These are phyloP conservation scores for Brevipalpus yothersi DNA, from an alignment of 1,140 invertebrate species.

Conservation along the genomic window DNA sequence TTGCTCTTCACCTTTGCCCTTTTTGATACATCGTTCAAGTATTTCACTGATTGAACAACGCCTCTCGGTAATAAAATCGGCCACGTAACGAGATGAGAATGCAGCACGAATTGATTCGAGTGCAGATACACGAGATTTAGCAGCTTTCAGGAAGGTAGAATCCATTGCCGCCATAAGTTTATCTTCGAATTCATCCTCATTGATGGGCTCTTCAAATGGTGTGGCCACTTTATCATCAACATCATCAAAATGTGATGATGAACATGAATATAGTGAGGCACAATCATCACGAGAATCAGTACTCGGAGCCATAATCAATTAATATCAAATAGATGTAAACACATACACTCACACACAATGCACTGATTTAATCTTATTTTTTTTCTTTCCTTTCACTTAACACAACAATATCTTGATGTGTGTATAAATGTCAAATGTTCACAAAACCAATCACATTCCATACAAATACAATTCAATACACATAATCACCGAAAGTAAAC, in stretches of 20 bases:
- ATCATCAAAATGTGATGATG: background rate
- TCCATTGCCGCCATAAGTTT: constrained; percentile 64
- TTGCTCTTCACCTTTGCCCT: constrained; percentile 53
- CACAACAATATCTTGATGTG: too few relatives aligned
- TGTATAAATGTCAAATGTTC: too few relatives aligned
- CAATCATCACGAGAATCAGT: background rate
- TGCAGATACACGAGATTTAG: constrained; percentile 44
- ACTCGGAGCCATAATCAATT: background rate
- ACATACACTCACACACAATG: too few relatives aligned
- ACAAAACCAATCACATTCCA: too few relatives aligned
- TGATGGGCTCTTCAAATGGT: background rate
- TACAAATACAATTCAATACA: too few relatives aligned
- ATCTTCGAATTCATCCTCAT: constrained; percentile 53
- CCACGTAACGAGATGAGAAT: constrained; percentile 50
- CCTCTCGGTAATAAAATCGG: constrained; percentile 39
- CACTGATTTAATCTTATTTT: too few relatives aligned
- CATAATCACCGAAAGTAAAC: too few relatives aligned
- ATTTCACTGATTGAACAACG: constrained; percentile 46
- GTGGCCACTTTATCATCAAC: background rate
- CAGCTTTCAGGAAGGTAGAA: constrained; percentile 54
- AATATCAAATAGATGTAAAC: too few relatives aligned
- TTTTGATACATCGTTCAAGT: constrained; percentile 47
- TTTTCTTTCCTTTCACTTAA: too few relatives aligned
- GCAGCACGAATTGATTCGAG: constrained; percentile 43
- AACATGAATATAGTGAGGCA: background rate